Evolutionary conservation across 2,888 invertebrate genomes (phyloP), one percentile per base, ranked within the genome.

Genomic region (Eupithecia subfuscata): DNA sequence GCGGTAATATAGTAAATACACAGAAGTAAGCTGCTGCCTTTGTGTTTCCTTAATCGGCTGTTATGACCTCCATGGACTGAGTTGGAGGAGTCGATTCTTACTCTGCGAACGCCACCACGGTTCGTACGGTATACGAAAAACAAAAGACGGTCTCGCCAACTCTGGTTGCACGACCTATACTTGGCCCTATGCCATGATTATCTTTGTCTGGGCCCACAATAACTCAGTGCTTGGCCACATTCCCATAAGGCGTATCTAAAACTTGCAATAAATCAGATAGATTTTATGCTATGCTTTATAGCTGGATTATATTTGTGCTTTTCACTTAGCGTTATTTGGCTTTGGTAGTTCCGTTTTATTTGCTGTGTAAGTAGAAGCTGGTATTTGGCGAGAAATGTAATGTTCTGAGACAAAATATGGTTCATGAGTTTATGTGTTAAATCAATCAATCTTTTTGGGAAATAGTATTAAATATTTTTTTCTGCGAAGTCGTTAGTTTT

Each of bases 151-250:
- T 22, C 5, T 11, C 22, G 56, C 56, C 56, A 56, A 56, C 22
- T 56, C 22, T 22, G 56, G 11, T 56, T 56, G 22, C 22, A 12
- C 22, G 9, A 56, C 56, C 56, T 56, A 22, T 56, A 56, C 22
- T 79, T 81, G 81, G 81, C 71, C 70, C 74, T 60, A 65, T 78
- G 82, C 81, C 82, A 82, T 78, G 71, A 73, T 78, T 74, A 78
- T 79, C 72, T 80, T 78, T 77, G 77, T 75, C 65, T 78, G 69
- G 63, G 63, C 70, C 74, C 73, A 73, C 75, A 77, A 73, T 77
- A 77, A 79, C 75, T 75, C 75, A 72, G 70, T 75, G 74, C 79
- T 80, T 81, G 78, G 81, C 79, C 76, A 56, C 67, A 77, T 75
- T 81, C 76, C 78, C 79, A 75, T 77, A 79, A n/a, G 75, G 75